Evolutionary conservation across 2,797 vertebrate genomes (phyloP).

Genomic region (Valencia hispanica): DNA sequence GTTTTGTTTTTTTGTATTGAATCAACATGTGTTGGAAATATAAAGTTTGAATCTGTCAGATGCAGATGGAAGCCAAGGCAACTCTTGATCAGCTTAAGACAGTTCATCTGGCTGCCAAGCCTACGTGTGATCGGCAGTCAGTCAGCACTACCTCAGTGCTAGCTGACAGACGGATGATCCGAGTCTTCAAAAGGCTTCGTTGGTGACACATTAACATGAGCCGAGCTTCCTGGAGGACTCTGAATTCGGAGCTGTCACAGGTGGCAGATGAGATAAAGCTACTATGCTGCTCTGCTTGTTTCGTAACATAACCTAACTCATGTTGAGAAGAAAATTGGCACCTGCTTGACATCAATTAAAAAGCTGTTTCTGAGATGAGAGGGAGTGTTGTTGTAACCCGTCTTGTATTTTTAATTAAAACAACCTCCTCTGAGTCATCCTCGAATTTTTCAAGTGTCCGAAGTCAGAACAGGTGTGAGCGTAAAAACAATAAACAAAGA

Average conservation of each 20-base stretch:
- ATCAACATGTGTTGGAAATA: constrained; percentile 66
- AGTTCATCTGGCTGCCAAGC: constrained; percentile 58
- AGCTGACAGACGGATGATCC: constrained; percentile 64
- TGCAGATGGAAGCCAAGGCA: constrained; percentile 60
- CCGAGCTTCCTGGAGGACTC: constrained; percentile 62
- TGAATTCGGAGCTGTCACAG: constrained; percentile 67
- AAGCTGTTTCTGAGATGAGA: constrained; percentile 61
- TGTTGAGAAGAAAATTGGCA: constrained; percentile 69
- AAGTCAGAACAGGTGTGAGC: constrained; percentile 68
- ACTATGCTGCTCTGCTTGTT: constrained; percentile 74
- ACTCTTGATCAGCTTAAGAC: constrained; percentile 68
- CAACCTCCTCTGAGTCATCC: constrained; percentile 69
- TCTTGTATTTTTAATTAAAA: constrained; percentile 82
- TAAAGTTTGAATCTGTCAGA: constrained; percentile 71
- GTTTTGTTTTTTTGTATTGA: constrained; percentile 66
- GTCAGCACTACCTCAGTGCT: constrained; percentile 41
- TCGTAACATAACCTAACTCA: constrained; percentile 66
- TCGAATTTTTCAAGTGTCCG: constrained; percentile 59
- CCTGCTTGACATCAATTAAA: constrained; percentile 66
- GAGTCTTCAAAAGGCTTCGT: constrained; percentile 67
- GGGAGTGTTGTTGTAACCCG: constrained; percentile 71
- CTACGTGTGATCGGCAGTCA: constrained; percentile 60
- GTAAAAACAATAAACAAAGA: constrained; percentile 58
- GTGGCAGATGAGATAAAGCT: constrained; percentile 71
- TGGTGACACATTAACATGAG: constrained; percentile 72